Percentiles rank a stretch among this genome's conserved stretches.
phyloP scores from a whole-genome alignment of 2,888 invertebrate species.

The Emmelina monodactyla region DNA sequence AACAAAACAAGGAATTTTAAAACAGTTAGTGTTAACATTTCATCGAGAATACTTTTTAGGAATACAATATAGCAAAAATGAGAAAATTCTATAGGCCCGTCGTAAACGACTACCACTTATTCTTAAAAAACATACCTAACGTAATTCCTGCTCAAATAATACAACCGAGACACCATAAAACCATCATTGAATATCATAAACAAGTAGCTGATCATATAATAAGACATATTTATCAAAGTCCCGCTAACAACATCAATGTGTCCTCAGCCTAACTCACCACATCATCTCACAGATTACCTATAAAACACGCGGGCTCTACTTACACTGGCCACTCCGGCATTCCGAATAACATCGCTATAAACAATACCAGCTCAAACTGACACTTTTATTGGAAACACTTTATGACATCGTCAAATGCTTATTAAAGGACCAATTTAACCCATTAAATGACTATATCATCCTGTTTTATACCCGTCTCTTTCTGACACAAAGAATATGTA shows the following conservation, averaged over 20 bases:
- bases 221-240: too few relatives aligned
- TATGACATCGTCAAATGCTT: slow-evolving; percentile 45
- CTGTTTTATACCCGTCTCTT: slow-evolving; percentile 42
- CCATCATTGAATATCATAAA: too few relatives aligned
- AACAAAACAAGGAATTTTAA: too few relatives aligned
- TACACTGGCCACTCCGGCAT: slow-evolving; percentile 16
- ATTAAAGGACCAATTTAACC: slow-evolving; percentile 62
- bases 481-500: slow-evolving; percentile 17
- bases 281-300: not conserved
- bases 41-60: too few relatives aligned
- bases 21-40: too few relatives aligned
- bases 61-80: too few relatives aligned
- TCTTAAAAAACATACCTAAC: too few relatives aligned
- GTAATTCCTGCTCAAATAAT: too few relatives aligned
- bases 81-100: too few relatives aligned
- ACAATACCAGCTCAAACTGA: slow-evolving; percentile 31
- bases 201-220: too few relatives aligned
- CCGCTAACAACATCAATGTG: not conserved
- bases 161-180: too few relatives aligned
- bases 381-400: slow-evolving; percentile 47
- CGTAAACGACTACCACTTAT: too few relatives aligned
- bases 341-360: slow-evolving; percentile 25
- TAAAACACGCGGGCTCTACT: not conserved
- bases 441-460: slow-evolving; percentile 62
- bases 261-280: not conserved